Evolutionary conservation across 2,113 vertebrate genomes (phyloP).

Genomic region (Zosterops pallidus): DNA sequence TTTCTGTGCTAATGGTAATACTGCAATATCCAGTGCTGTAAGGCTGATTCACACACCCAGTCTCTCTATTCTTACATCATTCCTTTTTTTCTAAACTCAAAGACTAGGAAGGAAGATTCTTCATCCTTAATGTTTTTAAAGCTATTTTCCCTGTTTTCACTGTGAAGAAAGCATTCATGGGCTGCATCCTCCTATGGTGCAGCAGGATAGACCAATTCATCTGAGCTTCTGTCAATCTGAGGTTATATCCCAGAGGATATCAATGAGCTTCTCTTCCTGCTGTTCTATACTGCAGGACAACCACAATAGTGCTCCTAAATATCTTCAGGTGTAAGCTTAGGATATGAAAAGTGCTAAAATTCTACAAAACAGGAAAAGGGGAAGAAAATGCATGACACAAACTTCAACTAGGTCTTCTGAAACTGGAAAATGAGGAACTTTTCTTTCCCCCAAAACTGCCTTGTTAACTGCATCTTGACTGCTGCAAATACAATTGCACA

Average conservation of each 20-base stretch:
- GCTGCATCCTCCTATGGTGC: neutral
- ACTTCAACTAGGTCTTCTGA: neutral
- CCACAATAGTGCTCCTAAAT: neutral
- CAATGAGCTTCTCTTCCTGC: neutral
- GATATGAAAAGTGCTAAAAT: neutral
- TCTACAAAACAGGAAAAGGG: neutral
- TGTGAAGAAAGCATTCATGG: neutral
- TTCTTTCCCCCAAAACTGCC: neutral
- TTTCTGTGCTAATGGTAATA: neutral
- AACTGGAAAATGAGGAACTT: neutral
- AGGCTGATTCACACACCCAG: neutral
- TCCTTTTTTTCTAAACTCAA: neutral
- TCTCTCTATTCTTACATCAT: neutral
- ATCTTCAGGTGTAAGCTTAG: neutral
- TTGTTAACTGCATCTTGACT: neutral
- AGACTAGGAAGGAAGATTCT: neutral
- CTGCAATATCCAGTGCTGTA: neutral
- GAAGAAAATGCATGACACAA: neutral
- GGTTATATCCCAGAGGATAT: neutral
- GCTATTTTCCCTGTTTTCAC: neutral
- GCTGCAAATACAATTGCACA: neutral
- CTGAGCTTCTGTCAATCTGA: neutral
- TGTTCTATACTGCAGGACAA: neutral
- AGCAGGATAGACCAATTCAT: neutral
- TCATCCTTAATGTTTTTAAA: neutral